phyloP scores from a whole-genome alignment of 2,888 invertebrate species.

The Tenthredo mesomela region DNA sequence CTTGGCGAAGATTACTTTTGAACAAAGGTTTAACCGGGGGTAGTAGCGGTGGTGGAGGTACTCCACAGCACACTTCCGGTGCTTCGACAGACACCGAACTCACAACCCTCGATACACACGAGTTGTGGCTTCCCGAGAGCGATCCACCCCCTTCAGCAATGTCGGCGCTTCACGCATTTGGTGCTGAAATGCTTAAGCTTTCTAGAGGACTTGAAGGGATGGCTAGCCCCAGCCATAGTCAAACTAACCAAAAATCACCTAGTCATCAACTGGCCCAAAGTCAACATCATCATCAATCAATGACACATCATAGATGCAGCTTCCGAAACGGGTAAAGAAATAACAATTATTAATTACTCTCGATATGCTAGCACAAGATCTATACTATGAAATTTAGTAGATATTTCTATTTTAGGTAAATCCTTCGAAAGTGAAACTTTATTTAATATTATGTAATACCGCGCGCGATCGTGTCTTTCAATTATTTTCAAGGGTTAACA shows the following conservation, averaged over 20 bases:
- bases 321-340: slow-evolving; percentile 68
- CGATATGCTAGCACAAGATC: too few species aligned
- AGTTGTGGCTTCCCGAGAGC: slow-evolving; percentile 88
- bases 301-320: slow-evolving; percentile 64
- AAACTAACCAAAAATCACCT: slow-evolving; percentile 60
- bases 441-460: background rate
- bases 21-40: slow-evolving; percentile 66
- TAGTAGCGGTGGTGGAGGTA: slow-evolving; percentile 70
- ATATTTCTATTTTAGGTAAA: background rate
- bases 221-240: slow-evolving; percentile 71
- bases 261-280: slow-evolving; percentile 55
- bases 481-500: slow-evolving; percentile 14
- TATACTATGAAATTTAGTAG: too few species aligned
- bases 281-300: slow-evolving; percentile 59
- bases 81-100: slow-evolving; percentile 92
- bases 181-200: slow-evolving; percentile 91
- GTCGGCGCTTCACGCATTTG: slow-evolving; percentile 92
- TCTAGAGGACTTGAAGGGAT: slow-evolving; percentile 90
- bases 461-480: slow-evolving; percentile 20
- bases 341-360: background rate
- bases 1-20: slow-evolving; percentile 86
- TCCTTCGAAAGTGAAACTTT: too few species aligned
- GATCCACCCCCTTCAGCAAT: slow-evolving; percentile 90
- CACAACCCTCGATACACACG: slow-evolving; percentile 90
- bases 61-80: slow-evolving; percentile 86